A percentile compares a stretch with the other conserved stretches of the same genome.
phyloP scores from a whole-genome alignment of 2,888 invertebrate genomes.

The Liodrosophila aerea region DNA sequence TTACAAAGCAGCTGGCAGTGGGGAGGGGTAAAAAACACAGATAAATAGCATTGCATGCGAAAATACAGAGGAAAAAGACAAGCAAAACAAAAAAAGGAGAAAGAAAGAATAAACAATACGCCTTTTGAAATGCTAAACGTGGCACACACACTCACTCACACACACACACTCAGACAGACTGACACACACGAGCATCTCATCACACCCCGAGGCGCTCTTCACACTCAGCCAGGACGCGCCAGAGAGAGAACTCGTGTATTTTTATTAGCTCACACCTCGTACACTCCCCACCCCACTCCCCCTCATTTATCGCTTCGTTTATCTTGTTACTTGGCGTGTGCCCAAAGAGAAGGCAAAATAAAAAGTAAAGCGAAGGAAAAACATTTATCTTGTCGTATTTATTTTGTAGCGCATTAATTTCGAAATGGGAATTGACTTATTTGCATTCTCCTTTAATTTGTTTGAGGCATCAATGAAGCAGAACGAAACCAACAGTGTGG shows the following conservation, averaged over 20 bases:
- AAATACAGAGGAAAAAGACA: slow-evolving; percentile 41
- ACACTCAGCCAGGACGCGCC: slow-evolving; percentile 57
- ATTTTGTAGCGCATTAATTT: slow-evolving; percentile 72
- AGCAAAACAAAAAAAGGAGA: no score
- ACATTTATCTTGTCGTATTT: slow-evolving; percentile 76
- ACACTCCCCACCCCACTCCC: not conserved
- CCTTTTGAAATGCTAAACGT: slow-evolving; percentile 77
- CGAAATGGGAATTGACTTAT: slow-evolving; percentile 71
- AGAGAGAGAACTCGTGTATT: slow-evolving; percentile 64
- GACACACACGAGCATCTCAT: slow-evolving; percentile 5
- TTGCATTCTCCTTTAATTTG: slow-evolving; percentile 70
- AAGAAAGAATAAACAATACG: slow-evolving; percentile 67
- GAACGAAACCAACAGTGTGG: no score
- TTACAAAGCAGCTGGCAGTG: slow-evolving; percentile 52
- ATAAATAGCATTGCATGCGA: slow-evolving; percentile 70
- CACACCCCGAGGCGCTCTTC: slow-evolving; percentile 51
- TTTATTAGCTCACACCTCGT: slow-evolving; percentile 57
- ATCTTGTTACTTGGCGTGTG: slow-evolving; percentile 60
- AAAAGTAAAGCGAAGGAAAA: slow-evolving; percentile 21
- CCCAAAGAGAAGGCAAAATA: slow-evolving; percentile 31
- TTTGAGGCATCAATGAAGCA: slow-evolving; percentile 45
- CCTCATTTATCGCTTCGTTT: slow-evolving; percentile 25
- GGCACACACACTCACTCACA: slow-evolving; percentile 34
- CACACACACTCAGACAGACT: slow-evolving; percentile 10
- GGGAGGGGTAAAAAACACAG: slow-evolving; percentile 41